Base-by-base conservation (phyloP, 2,797 vertebrate species). In the Coracias cyanogaster region DNA sequence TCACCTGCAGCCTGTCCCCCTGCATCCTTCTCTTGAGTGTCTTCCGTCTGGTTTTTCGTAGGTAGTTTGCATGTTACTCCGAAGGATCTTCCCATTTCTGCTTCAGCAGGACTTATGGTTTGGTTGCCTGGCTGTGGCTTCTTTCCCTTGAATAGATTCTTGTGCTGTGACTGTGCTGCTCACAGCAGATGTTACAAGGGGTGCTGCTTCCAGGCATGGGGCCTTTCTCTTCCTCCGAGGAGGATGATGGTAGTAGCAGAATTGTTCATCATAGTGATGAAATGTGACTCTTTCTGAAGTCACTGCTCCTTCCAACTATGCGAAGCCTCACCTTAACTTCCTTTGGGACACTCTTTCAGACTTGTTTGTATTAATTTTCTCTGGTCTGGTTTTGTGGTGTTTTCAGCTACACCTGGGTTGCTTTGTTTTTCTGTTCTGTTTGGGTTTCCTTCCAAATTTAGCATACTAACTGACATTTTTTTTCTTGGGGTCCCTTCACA, bases 141-240 rank as follows among this genome's bases (percentile, higher is more conserved):
- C 28, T 45, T 76, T 81, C 14, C 37, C 19, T 58, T 18, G n/a
- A 29, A 22, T 8, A 9, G 62, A 14, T 37, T 41, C 19, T 54
- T 64, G 14, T 74, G 84, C 48, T 20, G 28, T 55, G 52, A 9
- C 21, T 4, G 8, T 45, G 41, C 37, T 37, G 54, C 8, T 52
- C n/a, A 9, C 11, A 29, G 26, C 6, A 24, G 31, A 7, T 46
- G 33, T 55, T 73, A 9, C 12, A 49, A 29, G 21, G 54, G 10
- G 1, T 49, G 46, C 21, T 0, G 4, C 13, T 48, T 82, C 28
- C 4, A 21, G 12, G 16, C 21, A 6, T 1, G 6, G 28, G 21
- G 16, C 51, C 55, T 66, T 43, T n/a, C 12, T 43, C 24, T 20
- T 64, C 18, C 26, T 10, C 0, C 0, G 28, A 79, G 18, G 45